Base-by-base conservation (phyloP, 2,113 vertebrate genomes). In the Phyllostomus discolor region DNA sequence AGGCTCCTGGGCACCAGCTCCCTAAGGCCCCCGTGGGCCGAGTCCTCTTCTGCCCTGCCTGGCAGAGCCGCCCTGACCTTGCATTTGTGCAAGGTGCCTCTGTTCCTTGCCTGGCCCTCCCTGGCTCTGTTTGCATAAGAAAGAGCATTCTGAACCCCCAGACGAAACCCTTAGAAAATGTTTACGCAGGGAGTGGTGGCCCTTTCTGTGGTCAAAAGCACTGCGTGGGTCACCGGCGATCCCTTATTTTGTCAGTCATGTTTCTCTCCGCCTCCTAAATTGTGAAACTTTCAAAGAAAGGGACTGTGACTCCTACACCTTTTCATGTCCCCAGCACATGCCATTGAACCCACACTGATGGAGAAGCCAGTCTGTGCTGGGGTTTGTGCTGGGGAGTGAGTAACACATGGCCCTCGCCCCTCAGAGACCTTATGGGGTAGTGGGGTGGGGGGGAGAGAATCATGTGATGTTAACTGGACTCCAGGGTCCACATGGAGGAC, bases 191-290 rank as follows among this genome's bases (percentile, higher is more conserved):
- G 46, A 84, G 64, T 4, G 7, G 20, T 7, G 43, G 59, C 31
- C 19, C 22, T 86, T 50, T 43, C 22, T 35, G 0, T 15, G 26
- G 5, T n/a, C 33, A 20, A 46, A 31, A 20, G 1, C 1, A 0
- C 10, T 15, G 10, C 0, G 2, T 10, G 50, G 33, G 12, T 41
- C 1, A 46, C 38, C 0, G 0, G 14, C 11, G 14, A 5, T 41
- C 33, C 5, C 15, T 10, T 11, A 26, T 10, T 41, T 66, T 17
- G 11, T 54, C 20, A 15, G 38, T 22, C 57, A 11, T 1, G 5
- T 54, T 31, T 35, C 52, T 80, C 19, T 46, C 43, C 48, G 11
- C 43, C 41, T 80, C 41, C 67, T 38, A 24, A 31, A 67, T 70
- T 1, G 7, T 12, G 82, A 57, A 26, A 1, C 50, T 86, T n/a